Conservation (phyloP, 2,113 vertebrate genomes). For the Trematomus loennbergii region DNA sequence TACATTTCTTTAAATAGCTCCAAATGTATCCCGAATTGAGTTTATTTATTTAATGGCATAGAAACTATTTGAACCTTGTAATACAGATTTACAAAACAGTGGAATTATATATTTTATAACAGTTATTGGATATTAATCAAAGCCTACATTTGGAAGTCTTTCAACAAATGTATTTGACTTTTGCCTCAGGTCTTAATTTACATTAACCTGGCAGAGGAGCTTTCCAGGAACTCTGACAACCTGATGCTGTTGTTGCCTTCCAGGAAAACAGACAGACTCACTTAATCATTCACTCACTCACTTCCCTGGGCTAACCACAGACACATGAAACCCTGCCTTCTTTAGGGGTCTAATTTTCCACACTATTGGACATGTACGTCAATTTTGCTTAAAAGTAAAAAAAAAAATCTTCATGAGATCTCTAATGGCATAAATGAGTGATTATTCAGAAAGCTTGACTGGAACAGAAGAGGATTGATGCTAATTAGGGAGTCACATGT, state of each 20-base stretch:
- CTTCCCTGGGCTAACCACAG: conserved; percentile 13
- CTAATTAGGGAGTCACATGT: conserved; percentile 32
- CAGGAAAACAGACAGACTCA: conserved; percentile 48
- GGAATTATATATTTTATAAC: no score
- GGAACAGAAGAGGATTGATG: conserved; percentile 41
- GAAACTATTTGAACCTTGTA: background rate
- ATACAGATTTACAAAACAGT: no score
- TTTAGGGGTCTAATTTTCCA: conserved; percentile 73
- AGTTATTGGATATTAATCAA: background rate
- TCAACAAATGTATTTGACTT: background rate
- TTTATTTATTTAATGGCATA: background rate
- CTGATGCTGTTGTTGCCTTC: conserved; percentile 37
- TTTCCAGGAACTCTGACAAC: conserved; percentile 43
- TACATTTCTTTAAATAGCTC: background rate
- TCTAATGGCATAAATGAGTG: conserved; percentile 69
- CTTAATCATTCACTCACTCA: conserved; percentile 52
- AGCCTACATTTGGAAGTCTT: background rate
- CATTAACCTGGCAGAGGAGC: conserved; percentile 12
- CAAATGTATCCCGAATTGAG: background rate
- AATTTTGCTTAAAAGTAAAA: conserved; percentile 46
- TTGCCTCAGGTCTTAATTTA: background rate
- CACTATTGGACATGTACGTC: conserved; percentile 71
- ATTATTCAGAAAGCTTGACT: conserved; percentile 57
- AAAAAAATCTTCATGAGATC: conserved; percentile 43
- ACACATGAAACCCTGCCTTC: conserved; percentile 52